Conservation (phyloP, 2,888 invertebrate genomes). For the Dasysyrphus albostriatus region DNA sequence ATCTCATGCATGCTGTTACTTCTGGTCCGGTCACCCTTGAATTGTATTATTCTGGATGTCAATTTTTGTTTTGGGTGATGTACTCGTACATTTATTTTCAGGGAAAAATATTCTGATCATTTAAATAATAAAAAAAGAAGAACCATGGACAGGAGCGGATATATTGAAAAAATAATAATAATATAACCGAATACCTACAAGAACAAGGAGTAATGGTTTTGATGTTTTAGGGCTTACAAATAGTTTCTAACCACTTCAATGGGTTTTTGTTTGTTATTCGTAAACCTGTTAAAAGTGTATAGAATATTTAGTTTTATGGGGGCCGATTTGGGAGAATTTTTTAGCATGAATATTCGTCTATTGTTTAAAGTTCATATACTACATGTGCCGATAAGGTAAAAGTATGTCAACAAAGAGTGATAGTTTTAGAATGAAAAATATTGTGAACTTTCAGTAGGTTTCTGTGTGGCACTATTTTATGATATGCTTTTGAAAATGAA, state of each 20-base stretch:
- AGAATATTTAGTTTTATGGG: slow-evolving; percentile 55
- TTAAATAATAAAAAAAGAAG: slow-evolving; percentile 49
- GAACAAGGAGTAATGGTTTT: neutral
- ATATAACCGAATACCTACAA: neutral
- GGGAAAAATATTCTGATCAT: slow-evolving; percentile 38
- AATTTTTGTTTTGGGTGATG: neutral
- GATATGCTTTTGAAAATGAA: neutral
- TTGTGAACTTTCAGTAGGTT: neutral
- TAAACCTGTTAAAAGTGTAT: slow-evolving; percentile 35
- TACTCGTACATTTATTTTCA: slow-evolving; percentile 23
- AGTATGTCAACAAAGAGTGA: neutral
- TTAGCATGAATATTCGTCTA: slow-evolving; percentile 48
- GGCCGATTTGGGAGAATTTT: neutral
- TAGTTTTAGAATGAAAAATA: neutral
- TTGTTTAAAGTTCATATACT: slow-evolving; percentile 48
- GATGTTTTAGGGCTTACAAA: neutral
- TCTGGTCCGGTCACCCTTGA: slow-evolving; percentile 65
- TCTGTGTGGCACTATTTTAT: neutral
- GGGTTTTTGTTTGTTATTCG: neutral
- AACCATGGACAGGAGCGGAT: neutral
- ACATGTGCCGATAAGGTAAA: neutral
- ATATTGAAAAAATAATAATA: neutral
- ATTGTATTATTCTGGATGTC: slow-evolving; percentile 26
- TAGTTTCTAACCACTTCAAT: neutral
- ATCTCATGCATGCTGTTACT: slow-evolving; percentile 73